Evolutionary conservation across 1,140 invertebrate genomes (phyloP).

Genomic region (Cydia amplana): DNA sequence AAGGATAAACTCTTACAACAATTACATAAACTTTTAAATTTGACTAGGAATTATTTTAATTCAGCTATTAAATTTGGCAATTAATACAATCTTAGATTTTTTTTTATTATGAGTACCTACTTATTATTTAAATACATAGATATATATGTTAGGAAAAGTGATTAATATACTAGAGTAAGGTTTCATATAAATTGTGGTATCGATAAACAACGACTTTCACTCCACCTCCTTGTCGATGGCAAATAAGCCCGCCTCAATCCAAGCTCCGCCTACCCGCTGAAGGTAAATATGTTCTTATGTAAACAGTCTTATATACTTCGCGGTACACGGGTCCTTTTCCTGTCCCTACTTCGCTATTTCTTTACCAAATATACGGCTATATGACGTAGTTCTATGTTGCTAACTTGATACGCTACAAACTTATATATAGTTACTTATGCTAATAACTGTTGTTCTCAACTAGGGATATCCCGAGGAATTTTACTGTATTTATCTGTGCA

Average conservation of each 20-base stretch:
- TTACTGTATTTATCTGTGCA: background rate
- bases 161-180: background rate
- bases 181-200: constrained; percentile 39
- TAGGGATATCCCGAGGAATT: background rate
- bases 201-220: constrained; percentile 66
- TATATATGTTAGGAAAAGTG: background rate
- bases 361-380: background rate
- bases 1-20: background rate
- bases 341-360: constrained; percentile 16
- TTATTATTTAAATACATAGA: too few species aligned
- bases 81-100: too few species aligned
- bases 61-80: background rate
- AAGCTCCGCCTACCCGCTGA: constrained; percentile 70
- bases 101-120: too few species aligned
- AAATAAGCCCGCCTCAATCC: constrained; percentile 74
- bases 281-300: constrained; percentile 71
- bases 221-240: constrained; percentile 73
- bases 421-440: background rate
- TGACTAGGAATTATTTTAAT: background rate
- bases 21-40: background rate
- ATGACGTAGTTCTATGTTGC: background rate
- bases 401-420: background rate
- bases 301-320: constrained; percentile 52
- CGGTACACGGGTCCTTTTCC: constrained; percentile 40
- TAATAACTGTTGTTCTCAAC: background rate